These are phyloP conservation scores for Propithecus coquereli DNA, from an alignment of 2,113 vertebrate species.

Conservation along the genomic window DNA sequence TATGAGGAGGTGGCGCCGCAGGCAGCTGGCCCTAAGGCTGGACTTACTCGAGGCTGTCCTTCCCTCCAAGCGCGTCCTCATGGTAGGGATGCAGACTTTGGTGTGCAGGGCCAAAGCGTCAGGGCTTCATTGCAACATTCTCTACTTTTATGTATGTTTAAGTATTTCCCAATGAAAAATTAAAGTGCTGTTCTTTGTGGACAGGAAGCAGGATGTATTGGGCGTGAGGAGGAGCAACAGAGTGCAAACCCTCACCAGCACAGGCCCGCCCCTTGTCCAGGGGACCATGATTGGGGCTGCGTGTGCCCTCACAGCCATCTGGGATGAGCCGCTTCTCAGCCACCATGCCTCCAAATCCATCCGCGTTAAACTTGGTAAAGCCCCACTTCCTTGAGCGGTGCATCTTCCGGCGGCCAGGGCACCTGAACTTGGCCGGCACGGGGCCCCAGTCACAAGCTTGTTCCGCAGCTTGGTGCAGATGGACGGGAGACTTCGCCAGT, in stretches of 20 bases:
- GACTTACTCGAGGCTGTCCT: neutral
- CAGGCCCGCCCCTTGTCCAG: constrained; percentile 87
- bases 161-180: neutral
- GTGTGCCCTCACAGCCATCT: constrained; percentile 93
- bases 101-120: neutral
- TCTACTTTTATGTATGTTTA: neutral
- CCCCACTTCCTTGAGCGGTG: constrained; percentile 96
- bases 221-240: constrained; percentile 36
- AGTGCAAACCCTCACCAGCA: constrained; percentile 71
- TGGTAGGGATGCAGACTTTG: accelerated
- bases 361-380: constrained; percentile 93
- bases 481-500: constrained; percentile 96
- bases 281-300: constrained; percentile 90
- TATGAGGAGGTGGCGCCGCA: accelerated
- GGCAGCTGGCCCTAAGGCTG: neutral
- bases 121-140: neutral
- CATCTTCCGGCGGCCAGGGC: constrained; percentile 93
- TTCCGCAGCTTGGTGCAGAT: constrained; percentile 92
- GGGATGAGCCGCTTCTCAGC: constrained; percentile 90
- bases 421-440: constrained; percentile 94
- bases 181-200: neutral
- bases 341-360: constrained; percentile 91
- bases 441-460: constrained; percentile 92
- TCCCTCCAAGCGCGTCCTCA: neutral
- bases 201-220: constrained; percentile 83